A percentile compares a stretch with the other conserved stretches of the same genome.
These are phyloP conservation scores for Idris sp. DNA, from an alignment of 1,140 invertebrate species.

Conservation along the genomic window DNA sequence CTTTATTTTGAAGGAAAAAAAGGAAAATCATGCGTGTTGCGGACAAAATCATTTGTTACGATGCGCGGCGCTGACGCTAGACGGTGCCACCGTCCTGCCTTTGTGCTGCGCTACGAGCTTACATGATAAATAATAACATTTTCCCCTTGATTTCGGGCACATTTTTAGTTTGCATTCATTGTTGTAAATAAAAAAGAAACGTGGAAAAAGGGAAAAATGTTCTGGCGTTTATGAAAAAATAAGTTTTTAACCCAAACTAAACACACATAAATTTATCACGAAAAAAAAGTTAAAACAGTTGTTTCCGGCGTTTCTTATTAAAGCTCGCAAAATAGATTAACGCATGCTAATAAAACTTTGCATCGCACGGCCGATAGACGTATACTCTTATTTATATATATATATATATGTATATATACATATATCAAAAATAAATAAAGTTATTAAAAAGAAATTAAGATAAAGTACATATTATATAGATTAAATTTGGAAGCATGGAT, in stretches of 20 bases:
- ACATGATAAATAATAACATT: constrained; percentile 33
- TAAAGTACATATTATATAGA: constrained; percentile 53
- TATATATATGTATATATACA: too few species aligned
- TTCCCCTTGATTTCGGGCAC: constrained; percentile 37
- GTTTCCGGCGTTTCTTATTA: constrained; percentile 58
- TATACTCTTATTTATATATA: constrained; percentile 47
- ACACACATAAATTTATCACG: constrained; percentile 36
- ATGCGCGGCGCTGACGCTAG: constrained; percentile 20
- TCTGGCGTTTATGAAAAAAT: constrained; percentile 27
- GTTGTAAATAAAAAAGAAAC: constrained; percentile 48
- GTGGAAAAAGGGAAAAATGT: constrained; percentile 50
- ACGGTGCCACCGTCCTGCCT: constrained; percentile 12
- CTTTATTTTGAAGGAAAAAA: too few species aligned
- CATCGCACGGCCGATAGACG: constrained; percentile 60
- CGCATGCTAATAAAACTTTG: constrained; percentile 61
- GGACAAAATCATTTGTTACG: constrained; percentile 22
- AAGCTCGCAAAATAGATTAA: constrained; percentile 62
- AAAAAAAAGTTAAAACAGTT: constrained; percentile 53
- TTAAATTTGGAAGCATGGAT: constrained; percentile 53
- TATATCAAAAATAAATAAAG: constrained; percentile 27
- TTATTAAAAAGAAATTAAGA: constrained; percentile 24
- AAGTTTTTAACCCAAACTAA: too few species aligned
- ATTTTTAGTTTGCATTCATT: constrained; percentile 29
- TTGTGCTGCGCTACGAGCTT: constrained; percentile 31
- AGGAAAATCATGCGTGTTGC: constrained; percentile 41